Evolutionary conservation across 2,888 invertebrate genomes (phyloP).

Genomic region (Coecobrya sp.): DNA sequence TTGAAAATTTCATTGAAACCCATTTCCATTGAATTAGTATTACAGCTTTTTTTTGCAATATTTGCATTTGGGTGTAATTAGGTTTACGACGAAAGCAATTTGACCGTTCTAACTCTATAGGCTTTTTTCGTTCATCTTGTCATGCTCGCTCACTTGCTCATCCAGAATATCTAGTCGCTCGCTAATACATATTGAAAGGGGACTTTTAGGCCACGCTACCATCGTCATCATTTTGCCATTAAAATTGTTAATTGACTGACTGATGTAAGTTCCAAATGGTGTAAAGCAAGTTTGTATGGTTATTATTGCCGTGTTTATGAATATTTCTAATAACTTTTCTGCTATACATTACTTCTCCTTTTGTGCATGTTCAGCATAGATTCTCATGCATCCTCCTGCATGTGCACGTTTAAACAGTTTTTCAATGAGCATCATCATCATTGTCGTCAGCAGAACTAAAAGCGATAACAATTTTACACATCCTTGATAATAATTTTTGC

Average conservation of each 20-base stretch:
- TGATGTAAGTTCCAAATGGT: conserved; percentile 26
- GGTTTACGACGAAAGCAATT: neutral
- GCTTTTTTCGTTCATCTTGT: neutral
- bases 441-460: neutral
- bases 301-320: conserved; percentile 42
- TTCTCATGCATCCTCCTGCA: neutral
- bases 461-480: conserved; percentile 32
- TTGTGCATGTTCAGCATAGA: neutral
- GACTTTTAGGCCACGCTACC: conserved; percentile 13
- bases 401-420: conserved; percentile 10
- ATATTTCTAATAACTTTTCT: conserved; percentile 25
- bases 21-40: conserved; percentile 1
- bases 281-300: conserved; percentile 1
- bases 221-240: conserved; percentile 29
- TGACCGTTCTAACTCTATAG: neutral
- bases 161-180: neutral
- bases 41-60: neutral
- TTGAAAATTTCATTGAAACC: conserved; percentile 34
- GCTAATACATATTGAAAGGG: conserved; percentile 3
- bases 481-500: conserved; percentile 42
- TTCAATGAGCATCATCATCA: conserved; percentile 3
- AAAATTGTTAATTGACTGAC: conserved; percentile 42
- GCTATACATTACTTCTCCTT: neutral
- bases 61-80: neutral
- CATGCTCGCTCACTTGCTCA: conserved; percentile 16